phyloP scores from a whole-genome alignment of 1,140 invertebrate genomes.

The Drosophila biarmipes region DNA sequence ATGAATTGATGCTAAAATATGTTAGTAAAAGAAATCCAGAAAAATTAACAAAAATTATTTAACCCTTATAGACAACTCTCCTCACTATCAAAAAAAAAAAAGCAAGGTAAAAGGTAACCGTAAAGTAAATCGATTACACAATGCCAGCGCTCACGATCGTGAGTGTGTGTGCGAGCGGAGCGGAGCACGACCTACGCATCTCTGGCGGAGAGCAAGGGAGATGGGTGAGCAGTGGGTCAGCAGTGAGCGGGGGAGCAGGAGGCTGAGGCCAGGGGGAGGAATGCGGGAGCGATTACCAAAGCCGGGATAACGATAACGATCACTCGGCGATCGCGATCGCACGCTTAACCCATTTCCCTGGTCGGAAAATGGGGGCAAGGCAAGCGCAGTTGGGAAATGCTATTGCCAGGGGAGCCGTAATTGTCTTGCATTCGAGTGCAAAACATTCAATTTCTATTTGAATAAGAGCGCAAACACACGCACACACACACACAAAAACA shows the following conservation, averaged over 20 bases:
- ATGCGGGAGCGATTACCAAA: constrained; percentile 15
- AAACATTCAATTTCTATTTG: constrained; percentile 78
- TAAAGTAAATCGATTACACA: constrained; percentile 31
- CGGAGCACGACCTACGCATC: constrained; percentile 24
- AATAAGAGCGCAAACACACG: constrained; percentile 63
- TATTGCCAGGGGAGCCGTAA: constrained; percentile 41
- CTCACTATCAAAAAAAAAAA: neutral
- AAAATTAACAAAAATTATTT: too few species aligned
- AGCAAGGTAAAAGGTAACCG: neutral
- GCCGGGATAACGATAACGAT: constrained; percentile 26
- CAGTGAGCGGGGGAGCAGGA: too few species aligned
- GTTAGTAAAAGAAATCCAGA: too few species aligned
- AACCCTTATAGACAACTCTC: too few species aligned
- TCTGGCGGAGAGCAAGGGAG: constrained; percentile 6
- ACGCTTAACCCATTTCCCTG: neutral
- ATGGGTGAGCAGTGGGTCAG: too few species aligned
- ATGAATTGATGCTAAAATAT: neutral
- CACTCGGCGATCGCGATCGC: neutral
- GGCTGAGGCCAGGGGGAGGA: constrained; percentile 3
- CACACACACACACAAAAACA: constrained; percentile 39
- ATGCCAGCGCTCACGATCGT: constrained; percentile 23
- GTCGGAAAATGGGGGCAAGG: neutral
- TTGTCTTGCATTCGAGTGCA: constrained; percentile 59
- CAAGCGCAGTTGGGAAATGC: constrained; percentile 5
- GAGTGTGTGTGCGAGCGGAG: constrained; percentile 1